These are phyloP conservation scores for Ageneiosus marmoratus DNA, from an alignment of 2,113 vertebrate species.

Conservation along the genomic window DNA sequence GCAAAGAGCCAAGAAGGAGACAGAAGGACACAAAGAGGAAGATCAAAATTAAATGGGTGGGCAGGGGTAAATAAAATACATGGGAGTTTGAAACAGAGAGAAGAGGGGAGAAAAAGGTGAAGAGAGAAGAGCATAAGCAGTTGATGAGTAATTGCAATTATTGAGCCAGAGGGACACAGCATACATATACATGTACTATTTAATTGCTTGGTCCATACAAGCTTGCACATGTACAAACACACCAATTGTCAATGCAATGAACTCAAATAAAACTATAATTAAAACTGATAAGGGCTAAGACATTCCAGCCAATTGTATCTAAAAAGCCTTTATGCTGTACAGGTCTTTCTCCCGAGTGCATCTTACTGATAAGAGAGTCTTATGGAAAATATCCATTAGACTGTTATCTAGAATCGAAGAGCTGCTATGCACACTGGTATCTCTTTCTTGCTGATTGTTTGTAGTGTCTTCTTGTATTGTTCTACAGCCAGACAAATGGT, in stretches of 20 bases:
- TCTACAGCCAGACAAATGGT: slow-evolving; percentile 24
- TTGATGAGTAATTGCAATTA: slow-evolving; percentile 55
- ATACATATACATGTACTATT: slow-evolving; percentile 4
- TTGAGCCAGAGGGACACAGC: slow-evolving; percentile 43
- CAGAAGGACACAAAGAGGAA: slow-evolving; percentile 65
- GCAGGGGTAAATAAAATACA: slow-evolving; percentile 49
- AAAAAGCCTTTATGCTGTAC: slow-evolving; percentile 9
- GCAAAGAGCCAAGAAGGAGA: slow-evolving; percentile 57
- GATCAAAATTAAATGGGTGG: slow-evolving; percentile 50
- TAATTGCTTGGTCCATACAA: not conserved
- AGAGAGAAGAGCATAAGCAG: slow-evolving; percentile 63
- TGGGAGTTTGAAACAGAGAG: slow-evolving; percentile 62
- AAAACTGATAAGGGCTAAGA: not conserved
- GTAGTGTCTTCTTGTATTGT: slow-evolving; percentile 3
- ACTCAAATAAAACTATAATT: not conserved
- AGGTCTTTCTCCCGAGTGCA: not conserved
- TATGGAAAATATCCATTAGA: slow-evolving; percentile 3
- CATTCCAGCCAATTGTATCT: not conserved
- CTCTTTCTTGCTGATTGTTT: slow-evolving; percentile 4
- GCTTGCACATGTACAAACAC: not conserved
- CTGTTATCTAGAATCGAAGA: not conserved
- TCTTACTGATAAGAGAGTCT: not conserved
- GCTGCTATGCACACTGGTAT: not conserved
- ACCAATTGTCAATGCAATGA: not conserved
- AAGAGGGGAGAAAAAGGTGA: slow-evolving; percentile 54